phyloP scores from a whole-genome alignment of 2,888 invertebrate genomes.

The Brachynemurus nebulosus region DNA sequence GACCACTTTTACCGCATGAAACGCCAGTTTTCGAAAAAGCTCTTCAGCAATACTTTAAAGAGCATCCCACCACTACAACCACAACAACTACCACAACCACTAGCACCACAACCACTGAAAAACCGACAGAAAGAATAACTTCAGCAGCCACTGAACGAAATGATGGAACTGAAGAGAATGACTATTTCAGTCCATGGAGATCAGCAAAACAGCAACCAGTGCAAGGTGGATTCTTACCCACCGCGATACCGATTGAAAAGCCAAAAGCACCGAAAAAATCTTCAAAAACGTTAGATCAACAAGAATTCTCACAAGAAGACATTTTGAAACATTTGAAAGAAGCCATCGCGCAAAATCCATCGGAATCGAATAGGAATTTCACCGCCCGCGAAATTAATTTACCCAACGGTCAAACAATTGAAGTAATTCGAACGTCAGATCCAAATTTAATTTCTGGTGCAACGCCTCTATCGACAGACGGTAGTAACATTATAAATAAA shows the following conservation, averaged over 20 bases:
- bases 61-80: constrained; percentile 54
- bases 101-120: constrained; percentile 31
- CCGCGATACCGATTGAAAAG: too few relatives aligned
- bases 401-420: constrained; percentile 60
- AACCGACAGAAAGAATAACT: constrained; percentile 15
- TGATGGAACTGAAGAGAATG: too few relatives aligned
- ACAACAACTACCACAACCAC: constrained; percentile 52
- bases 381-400: constrained; percentile 60
- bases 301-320: constrained; percentile 48
- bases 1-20: constrained; percentile 48
- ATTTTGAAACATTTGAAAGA: constrained; percentile 60
- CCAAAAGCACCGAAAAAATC: constrained; percentile 26
- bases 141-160: too few relatives aligned
- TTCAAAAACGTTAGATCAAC: constrained; percentile 25
- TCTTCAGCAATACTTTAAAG: constrained; percentile 48
- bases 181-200: too few relatives aligned
- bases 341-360: constrained; percentile 53
- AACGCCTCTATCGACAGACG: constrained; percentile 22
- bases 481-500: constrained; percentile 18
- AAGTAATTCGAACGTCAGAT: constrained; percentile 55
- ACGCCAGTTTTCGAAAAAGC: constrained; percentile 49
- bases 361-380: constrained; percentile 53
- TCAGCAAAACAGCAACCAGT: too few relatives aligned
- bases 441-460: constrained; percentile 40
- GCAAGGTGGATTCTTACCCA: too few relatives aligned